Conservation (phyloP, 2,888 invertebrate genomes). For the Micoletzkya japonica region DNA sequence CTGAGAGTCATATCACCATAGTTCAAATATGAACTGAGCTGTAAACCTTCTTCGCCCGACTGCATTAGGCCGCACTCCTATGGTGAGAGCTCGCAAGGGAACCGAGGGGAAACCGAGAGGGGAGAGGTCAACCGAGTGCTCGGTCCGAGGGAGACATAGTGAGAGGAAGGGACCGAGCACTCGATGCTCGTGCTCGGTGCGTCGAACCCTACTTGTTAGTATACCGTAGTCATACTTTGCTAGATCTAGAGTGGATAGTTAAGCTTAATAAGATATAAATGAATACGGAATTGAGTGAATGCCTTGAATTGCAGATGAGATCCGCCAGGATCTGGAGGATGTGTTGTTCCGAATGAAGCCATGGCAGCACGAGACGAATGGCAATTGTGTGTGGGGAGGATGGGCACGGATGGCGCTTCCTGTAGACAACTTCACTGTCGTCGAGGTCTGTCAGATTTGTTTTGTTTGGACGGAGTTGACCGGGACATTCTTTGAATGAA, state of each 20-base stretch:
- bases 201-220: neutral
- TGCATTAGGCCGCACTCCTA: too few species aligned
- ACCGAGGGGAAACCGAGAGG: too few species aligned
- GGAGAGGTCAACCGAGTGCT: too few species aligned
- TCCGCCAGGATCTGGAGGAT: conserved; percentile 96
- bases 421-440: conserved; percentile 86
- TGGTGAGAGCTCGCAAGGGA: too few species aligned
- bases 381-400: conserved; percentile 81
- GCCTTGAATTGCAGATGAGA: conserved; percentile 93
- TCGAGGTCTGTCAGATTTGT: conserved; percentile 70
- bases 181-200: too few species aligned
- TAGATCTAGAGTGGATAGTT: too few species aligned
- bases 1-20: too few species aligned
- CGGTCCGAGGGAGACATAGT: too few species aligned
- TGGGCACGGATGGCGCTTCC: conserved; percentile 99
- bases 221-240: too few species aligned
- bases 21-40: too few species aligned
- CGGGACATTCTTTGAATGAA: neutral
- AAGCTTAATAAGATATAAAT: neutral
- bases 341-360: conserved; percentile 91
- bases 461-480: neutral
- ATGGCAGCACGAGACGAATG: conserved; percentile 72
- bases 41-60: too few species aligned
- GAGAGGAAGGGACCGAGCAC: too few species aligned
- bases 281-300: neutral